Evolutionary conservation across 2,888 invertebrate genomes (phyloP), one percentile per base, ranked within the genome.

Genomic region (Eurytoma adleriae): DNA sequence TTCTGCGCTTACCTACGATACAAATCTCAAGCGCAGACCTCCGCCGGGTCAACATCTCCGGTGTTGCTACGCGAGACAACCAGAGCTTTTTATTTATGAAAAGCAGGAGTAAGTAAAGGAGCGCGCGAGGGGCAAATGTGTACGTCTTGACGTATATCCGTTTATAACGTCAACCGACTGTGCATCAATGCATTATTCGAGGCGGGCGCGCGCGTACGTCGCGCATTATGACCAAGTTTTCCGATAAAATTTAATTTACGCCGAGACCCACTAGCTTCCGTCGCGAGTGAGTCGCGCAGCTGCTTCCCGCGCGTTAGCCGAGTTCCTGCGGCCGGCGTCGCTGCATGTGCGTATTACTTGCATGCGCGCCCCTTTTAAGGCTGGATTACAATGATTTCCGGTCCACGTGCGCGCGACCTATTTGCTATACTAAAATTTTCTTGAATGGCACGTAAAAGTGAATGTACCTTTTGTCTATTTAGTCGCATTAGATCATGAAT

Each of bases 241-340:
- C 70, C 70, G 70, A 70, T 70, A 70, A 70, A 70, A 70, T 70
- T 70, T 70, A 57, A 70, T 70, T 57, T 70, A 48, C 57, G 40
- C 48, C 7, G 16, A 12, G 48, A 57, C 20, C 20, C 12, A 40
- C 30, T 16, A 14, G 12, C 14, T 61, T 14, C 20, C 13, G 18
- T n/a, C 12, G 27, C 14, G 18, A 18, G 27, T 24, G 20, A 12
- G 14, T 24, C 20, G 7, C 24, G 24, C 59, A 13, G 24, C 59
- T 13, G 54, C 54, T n/a, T 54, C 54, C 40, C 54, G 54, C 52
- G 52, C 54, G 54, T 54, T 16, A 16, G 54, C 54, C n/a, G 54
- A 16, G 54, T 54, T 54, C 54, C 54, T 40, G 7, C 7, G 40
- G 14, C 54, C 3, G 3, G 5, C 54, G 54, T n/a, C 12, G n/a